These are phyloP conservation scores for Sandelia bainsii DNA, from an alignment of 2,797 vertebrate species.

Conservation along the genomic window DNA sequence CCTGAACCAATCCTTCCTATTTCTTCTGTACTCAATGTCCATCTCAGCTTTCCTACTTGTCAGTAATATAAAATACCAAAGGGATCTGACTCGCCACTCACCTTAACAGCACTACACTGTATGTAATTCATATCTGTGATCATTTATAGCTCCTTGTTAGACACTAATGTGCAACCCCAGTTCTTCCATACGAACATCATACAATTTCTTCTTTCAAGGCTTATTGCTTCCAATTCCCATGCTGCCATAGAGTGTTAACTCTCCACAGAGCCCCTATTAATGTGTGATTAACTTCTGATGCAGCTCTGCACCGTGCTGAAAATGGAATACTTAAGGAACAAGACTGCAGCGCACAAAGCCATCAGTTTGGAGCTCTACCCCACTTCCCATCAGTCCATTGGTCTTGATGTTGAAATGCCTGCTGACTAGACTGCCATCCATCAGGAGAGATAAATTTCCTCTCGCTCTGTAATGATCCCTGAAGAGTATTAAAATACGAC, in stretches of 20 bases:
- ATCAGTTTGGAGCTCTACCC: constrained; percentile 52
- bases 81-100: constrained; percentile 36
- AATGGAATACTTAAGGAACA: constrained; percentile 73
- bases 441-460: constrained; percentile 68
- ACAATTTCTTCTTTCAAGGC: constrained; percentile 48
- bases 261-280: constrained; percentile 76
- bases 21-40: constrained; percentile 27
- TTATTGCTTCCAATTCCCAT: constrained; percentile 65
- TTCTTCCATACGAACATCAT: constrained; percentile 30
- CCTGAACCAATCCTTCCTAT: constrained; percentile 49
- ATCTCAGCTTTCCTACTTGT: constrained; percentile 34
- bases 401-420: constrained; percentile 64
- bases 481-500: constrained; percentile 77
- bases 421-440: constrained; percentile 71
- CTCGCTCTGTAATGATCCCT: constrained; percentile 75
- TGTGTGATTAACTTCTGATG: constrained; percentile 79
- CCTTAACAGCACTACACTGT: constrained; percentile 44
- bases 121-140: constrained; percentile 48
- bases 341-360: constrained; percentile 60
- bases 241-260: constrained; percentile 72
- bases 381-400: constrained; percentile 47
- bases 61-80: constrained; percentile 37
- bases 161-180: constrained; percentile 15
- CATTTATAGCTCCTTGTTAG: constrained; percentile 43
- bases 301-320: constrained; percentile 64